Conservation (phyloP, 1,140 invertebrate species). For the Drosophila setifemur region DNA sequence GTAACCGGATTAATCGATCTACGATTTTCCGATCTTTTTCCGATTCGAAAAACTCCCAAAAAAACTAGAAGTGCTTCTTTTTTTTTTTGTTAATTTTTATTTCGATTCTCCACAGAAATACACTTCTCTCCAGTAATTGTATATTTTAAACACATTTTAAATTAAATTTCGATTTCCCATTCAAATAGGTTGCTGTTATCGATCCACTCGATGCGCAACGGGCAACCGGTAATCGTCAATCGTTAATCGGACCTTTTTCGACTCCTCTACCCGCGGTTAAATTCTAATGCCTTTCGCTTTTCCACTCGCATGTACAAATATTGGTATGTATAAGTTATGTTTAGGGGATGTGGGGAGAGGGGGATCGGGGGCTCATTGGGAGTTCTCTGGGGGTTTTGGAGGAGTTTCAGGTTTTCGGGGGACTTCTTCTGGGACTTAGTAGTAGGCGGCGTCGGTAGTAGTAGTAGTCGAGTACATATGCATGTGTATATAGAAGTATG, state of each 20-base stretch:
- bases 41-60: neutral
- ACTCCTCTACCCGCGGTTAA: neutral
- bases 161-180: slow-evolving; percentile 41
- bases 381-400: neutral
- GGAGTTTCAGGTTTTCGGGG: slow-evolving; percentile 1
- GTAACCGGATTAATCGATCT: no score
- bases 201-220: neutral
- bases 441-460: slow-evolving; percentile 41
- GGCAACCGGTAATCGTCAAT: slow-evolving; percentile 3
- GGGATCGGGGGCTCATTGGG: slow-evolving; percentile 2
- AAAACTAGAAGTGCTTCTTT: neutral
- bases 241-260: slow-evolving; percentile 8
- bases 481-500: slow-evolving; percentile 64
- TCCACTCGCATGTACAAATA: slow-evolving; percentile 71
- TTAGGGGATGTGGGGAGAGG: slow-evolving; percentile 3
- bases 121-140: slow-evolving; percentile 59
- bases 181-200: slow-evolving; percentile 21
- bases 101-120: slow-evolving; percentile 72
- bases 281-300: slow-evolving; percentile 26
- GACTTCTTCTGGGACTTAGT: slow-evolving; percentile 6
- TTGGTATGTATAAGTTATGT: slow-evolving; percentile 69
- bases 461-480: slow-evolving; percentile 53
- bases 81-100: slow-evolving; percentile 65
- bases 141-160: slow-evolving; percentile 72
- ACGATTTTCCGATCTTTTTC: no score